Evolutionary conservation across 92 coral and sea anemone species (phyloP), one percentile per base, ranked within the genome.

Genomic region (Porites divaricata): DNA sequence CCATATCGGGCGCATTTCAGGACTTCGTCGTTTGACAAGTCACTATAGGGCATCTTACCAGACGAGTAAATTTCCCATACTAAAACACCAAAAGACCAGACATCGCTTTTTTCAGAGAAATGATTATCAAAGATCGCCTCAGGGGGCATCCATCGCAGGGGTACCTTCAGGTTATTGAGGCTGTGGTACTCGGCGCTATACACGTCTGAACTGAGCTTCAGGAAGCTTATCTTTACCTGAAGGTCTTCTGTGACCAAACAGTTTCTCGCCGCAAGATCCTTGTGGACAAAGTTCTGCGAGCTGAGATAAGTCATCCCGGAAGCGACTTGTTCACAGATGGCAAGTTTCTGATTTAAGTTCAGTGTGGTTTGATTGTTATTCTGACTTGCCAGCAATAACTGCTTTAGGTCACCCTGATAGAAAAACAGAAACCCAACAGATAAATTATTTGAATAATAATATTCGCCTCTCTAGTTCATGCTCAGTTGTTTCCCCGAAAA

Each of bases 111-210:
- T 89, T 96, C 97, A 35, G 91, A 86, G 88, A 85, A 96, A n/a
- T 96, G 92, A 25, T 92, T 98, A 79, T 93, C 90, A 74, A 87
- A 94, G 81, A 96, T 91, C 54, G 99, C 99, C 72, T 96, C 99
- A 0, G 99, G 95, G 10, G 99, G 90, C 99, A 96, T 96, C 99
- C 99, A 96, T 4, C 99, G 91, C 58, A 96, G 86, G 20, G 99
- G 99, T 52, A 96, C 95, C 49, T 95, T 92, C 57, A 95, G 88
- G 78, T 89, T 93, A 73, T 93, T 91, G 84, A 91, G 93, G 74
- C 95, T 93, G 90, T 85, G 93, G 65, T 96, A 96, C 45, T 96
- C 99, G 56, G 92, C 92, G 64, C 84, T 93, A 89, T 96, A 96
- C 22, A 95, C 84, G 65, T 95, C 99, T 73, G 95, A 95, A 83